phyloP scores from a whole-genome alignment of 1,140 invertebrate genomes.

The Acromyrmex charruanus region DNA sequence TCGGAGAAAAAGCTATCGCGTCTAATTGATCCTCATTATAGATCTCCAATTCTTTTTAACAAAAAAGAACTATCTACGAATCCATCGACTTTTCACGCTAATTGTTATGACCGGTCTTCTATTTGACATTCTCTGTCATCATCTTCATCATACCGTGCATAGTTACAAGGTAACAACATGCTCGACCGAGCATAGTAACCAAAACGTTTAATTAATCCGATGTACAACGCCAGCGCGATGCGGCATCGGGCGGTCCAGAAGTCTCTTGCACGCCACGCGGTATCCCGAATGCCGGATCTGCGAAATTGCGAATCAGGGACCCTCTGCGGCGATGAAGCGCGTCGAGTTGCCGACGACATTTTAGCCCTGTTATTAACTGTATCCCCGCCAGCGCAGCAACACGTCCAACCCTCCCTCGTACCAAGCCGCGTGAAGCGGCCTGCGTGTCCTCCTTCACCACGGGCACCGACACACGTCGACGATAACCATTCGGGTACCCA shows the following conservation, averaged over 20 bases:
- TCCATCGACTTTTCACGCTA: constrained; percentile 28
- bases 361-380: constrained; percentile 78
- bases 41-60: neutral
- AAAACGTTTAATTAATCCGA: constrained; percentile 74
- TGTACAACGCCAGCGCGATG: constrained; percentile 56
- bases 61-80: neutral
- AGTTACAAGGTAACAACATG: constrained; percentile 70
- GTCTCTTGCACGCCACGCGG: constrained; percentile 13
- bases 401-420: constrained; percentile 9
- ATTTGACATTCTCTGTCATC: neutral
- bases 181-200: constrained; percentile 62
- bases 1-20: constrained; percentile 1
- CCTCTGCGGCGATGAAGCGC: constrained; percentile 65
- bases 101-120: constrained; percentile 36
- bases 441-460: constrained; percentile 47
- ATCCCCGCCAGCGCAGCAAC: constrained; percentile 35
- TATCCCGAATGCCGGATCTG: constrained; percentile 28
- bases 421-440: constrained; percentile 4
- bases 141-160: constrained; percentile 47
- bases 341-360: constrained; percentile 74
- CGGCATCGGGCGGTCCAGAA: constrained; percentile 29
- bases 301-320: constrained; percentile 68
- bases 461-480: constrained; percentile 54
- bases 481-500: constrained; percentile 82
- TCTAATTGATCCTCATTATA: neutral